Evolutionary conservation across 2,888 invertebrate species (phyloP).

Genomic region (Xylocampa areola): DNA sequence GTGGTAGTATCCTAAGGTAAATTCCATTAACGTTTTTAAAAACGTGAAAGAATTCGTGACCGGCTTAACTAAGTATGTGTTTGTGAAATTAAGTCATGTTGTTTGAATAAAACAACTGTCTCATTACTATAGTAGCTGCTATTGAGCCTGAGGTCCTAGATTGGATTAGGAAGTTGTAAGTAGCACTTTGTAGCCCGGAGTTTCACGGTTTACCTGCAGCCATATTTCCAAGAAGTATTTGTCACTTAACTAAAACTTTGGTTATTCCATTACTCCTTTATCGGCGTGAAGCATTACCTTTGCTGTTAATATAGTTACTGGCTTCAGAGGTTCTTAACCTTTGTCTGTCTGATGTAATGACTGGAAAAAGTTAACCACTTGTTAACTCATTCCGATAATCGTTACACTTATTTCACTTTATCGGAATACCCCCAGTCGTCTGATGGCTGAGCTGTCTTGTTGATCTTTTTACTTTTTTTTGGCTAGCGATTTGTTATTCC

Average conservation of each 20-base stretch:
- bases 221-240: slow-evolving; percentile 2
- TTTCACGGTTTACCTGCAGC: too few relatives aligned
- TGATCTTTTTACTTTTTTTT: slow-evolving; percentile 23
- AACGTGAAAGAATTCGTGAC: slow-evolving; percentile 40
- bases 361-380: slow-evolving; percentile 61
- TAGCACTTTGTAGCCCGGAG: too few relatives aligned
- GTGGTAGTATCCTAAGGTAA: neutral
- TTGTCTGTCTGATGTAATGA: slow-evolving; percentile 42
- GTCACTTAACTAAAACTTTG: neutral
- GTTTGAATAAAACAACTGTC: too few relatives aligned
- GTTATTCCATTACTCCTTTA: slow-evolving; percentile 25
- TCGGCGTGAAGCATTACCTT: slow-evolving; percentile 58
- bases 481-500: neutral
- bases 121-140: too few relatives aligned
- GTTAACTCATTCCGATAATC: slow-evolving; percentile 53
- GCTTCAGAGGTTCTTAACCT: slow-evolving; percentile 65
- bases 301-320: slow-evolving; percentile 43
- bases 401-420: slow-evolving; percentile 29
- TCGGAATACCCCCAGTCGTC: slow-evolving; percentile 18
- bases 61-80: slow-evolving; percentile 11
- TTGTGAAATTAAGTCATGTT: neutral
- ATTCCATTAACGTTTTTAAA: slow-evolving; percentile 6
- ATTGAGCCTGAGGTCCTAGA: too few relatives aligned
- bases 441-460: neutral
- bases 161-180: too few relatives aligned